These are phyloP conservation scores for Sclerodermus sp. DNA, from an alignment of 2,888 invertebrate species.

Conservation along the genomic window DNA sequence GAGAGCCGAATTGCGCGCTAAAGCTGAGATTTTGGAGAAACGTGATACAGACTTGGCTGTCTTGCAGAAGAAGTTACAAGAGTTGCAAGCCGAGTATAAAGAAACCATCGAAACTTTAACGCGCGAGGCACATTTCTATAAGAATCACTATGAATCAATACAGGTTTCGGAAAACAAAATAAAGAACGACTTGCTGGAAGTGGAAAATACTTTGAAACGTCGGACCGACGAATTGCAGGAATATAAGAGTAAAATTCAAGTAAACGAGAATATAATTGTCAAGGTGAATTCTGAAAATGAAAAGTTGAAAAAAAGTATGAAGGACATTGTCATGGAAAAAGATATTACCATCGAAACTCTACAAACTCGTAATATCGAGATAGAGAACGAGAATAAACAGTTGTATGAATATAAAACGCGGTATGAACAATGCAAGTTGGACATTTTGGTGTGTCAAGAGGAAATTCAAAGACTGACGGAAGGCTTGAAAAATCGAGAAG, in stretches of 20 bases:
- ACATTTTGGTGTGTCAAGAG: constrained; percentile 34
- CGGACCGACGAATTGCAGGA: constrained; percentile 60
- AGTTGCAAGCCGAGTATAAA: constrained; percentile 62
- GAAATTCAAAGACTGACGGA: constrained; percentile 45
- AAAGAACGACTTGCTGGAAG: constrained; percentile 63
- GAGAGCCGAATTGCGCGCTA: constrained; percentile 66
- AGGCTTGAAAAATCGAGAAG: constrained; percentile 44
- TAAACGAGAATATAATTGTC: constrained; percentile 61
- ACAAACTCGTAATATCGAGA: constrained; percentile 40
- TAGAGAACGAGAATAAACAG: constrained; percentile 48
- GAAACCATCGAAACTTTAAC: constrained; percentile 62
- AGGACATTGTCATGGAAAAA: constrained; percentile 52
- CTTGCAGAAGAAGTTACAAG: constrained; percentile 62
- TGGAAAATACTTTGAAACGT: constrained; percentile 57
- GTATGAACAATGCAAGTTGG: constrained; percentile 42
- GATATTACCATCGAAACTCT: constrained; percentile 44
- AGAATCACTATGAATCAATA: constrained; percentile 62
- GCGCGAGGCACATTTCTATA: constrained; percentile 63
- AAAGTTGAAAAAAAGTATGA: constrained; percentile 60
- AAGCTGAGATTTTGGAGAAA: constrained; percentile 63
- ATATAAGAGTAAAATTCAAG: constrained; percentile 59
- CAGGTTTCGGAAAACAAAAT: constrained; percentile 61
- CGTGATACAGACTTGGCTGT: constrained; percentile 64
- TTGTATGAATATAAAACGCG: constrained; percentile 58
- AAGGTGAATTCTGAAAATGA: constrained; percentile 64